These are phyloP conservation scores for Poecilia picta DNA, from an alignment of 2,797 vertebrate genomes.

Conservation along the genomic window DNA sequence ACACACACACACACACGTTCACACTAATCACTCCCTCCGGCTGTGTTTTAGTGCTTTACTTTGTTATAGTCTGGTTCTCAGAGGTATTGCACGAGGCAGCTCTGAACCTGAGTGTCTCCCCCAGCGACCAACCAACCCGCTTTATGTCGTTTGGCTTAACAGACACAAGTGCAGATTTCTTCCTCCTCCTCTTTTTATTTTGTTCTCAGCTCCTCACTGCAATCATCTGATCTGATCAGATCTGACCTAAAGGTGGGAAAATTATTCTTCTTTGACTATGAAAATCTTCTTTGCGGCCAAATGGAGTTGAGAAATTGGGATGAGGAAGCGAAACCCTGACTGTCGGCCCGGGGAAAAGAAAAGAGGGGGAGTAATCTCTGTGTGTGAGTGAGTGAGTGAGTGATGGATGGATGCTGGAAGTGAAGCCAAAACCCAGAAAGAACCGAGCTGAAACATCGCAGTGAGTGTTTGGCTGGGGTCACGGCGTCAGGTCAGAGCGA, in stretches of 20 bases:
- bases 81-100: slow-evolving; percentile 47
- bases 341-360: slow-evolving; percentile 38
- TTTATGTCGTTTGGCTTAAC: slow-evolving; percentile 29
- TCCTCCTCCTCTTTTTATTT: not conserved
- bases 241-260: slow-evolving; percentile 9
- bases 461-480: slow-evolving; percentile 6
- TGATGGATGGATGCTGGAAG: slow-evolving; percentile 53
- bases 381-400: slow-evolving; percentile 43
- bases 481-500: slow-evolving; percentile 24
- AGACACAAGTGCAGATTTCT: slow-evolving; percentile 31
- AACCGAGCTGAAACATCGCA: slow-evolving; percentile 33
- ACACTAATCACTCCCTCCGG: slow-evolving; percentile 62
- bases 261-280: not conserved
- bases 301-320: slow-evolving; percentile 18
- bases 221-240: slow-evolving; percentile 30
- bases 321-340: slow-evolving; percentile 63
- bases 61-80: slow-evolving; percentile 68
- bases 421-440: slow-evolving; percentile 27
- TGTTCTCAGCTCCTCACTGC: not conserved
- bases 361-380: slow-evolving; percentile 51
- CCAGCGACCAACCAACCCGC: slow-evolving; percentile 30
- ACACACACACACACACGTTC: slow-evolving; percentile 32
- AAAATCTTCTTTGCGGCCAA: slow-evolving; percentile 27
- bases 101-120: slow-evolving; percentile 38
- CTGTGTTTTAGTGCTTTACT: slow-evolving; percentile 62